Percentiles rank a stretch among this genome's conserved stretches.
Conservation (phyloP, 2,888 invertebrate genomes). For the Philereme transversata region DNA sequence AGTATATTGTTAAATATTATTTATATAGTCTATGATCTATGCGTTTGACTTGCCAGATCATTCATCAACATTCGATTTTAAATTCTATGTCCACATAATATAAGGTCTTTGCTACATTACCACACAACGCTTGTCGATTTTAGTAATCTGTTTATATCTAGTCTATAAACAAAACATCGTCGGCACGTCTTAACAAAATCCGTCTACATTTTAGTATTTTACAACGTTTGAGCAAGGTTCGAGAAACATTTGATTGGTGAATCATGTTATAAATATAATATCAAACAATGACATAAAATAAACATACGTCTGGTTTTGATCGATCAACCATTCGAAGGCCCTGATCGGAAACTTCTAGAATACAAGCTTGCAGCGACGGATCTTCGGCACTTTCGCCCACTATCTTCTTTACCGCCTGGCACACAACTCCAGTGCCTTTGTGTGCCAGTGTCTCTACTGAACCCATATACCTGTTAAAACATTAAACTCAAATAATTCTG, state of each 20-base stretch:
- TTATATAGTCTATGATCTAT: constrained; percentile 17
- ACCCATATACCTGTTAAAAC: constrained; percentile 89
- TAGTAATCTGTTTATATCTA: constrained; percentile 9
- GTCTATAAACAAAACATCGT: constrained; percentile 27
- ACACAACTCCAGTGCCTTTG: constrained; percentile 98
- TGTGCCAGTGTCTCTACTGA: constrained; percentile 98
- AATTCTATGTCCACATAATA: neutral
- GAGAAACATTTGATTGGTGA: constrained; percentile 18
- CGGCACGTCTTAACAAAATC: constrained; percentile 15
- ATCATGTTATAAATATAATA: neutral
- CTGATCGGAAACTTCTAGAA: constrained; percentile 97
- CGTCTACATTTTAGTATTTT: constrained; percentile 13
- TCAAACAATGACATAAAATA: constrained; percentile 1
- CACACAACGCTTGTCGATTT: neutral
- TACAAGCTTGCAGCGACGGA: constrained; percentile 91
- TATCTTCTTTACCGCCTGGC: constrained; percentile 95
- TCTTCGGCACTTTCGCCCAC: constrained; percentile 87
- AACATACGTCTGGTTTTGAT: constrained; percentile 88
- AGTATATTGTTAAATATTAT: neutral
- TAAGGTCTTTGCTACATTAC: neutral
- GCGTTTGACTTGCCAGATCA: neutral
- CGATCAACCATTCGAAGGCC: constrained; percentile 97
- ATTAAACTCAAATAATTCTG: neutral
- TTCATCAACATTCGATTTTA: neutral
- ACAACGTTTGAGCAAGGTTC: constrained; percentile 4